phyloP scores from a whole-genome alignment of 2,888 invertebrate species.

The Ganaspis brasiliensis region DNA sequence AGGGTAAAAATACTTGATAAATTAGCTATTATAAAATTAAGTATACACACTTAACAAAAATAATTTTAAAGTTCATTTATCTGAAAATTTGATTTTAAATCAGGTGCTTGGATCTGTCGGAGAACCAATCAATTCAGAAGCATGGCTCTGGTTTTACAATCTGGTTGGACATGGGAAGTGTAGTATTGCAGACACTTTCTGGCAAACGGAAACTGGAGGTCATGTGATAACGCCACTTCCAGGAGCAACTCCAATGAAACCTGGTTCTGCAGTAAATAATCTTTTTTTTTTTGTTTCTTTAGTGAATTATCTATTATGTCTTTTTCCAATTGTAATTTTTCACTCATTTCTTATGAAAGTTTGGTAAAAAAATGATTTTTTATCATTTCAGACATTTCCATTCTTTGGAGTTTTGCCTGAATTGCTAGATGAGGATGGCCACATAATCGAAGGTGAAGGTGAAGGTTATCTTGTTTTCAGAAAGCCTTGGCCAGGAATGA shows the following conservation, averaged over 20 bases:
- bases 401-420: conserved; percentile 98
- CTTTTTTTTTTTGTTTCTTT: conserved; percentile 42
- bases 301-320: background rate
- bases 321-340: background rate
- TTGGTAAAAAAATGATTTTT: background rate
- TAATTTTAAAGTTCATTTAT: background rate
- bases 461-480: conserved; percentile 97
- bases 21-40: background rate
- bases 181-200: conserved; percentile 98
- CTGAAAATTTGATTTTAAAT: conserved; percentile 23
- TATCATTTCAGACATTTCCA: conserved; percentile 90
- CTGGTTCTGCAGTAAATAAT: conserved; percentile 94
- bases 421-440: conserved; percentile 93
- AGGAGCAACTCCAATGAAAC: conserved; percentile 98
- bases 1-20: conserved; percentile 78
- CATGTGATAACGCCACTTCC: conserved; percentile 98
- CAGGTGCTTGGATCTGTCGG: conserved; percentile 98
- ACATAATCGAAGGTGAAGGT: conserved; percentile 91
- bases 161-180: conserved; percentile 91
- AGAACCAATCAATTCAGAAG: conserved; percentile 99
- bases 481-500: conserved; percentile 99
- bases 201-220: conserved; percentile 99
- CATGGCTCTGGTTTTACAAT: conserved; percentile 98
- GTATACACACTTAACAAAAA: no score
- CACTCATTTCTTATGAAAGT: background rate